Percentiles rank a stretch among this genome's conserved stretches.
These are phyloP conservation scores for Eupithecia exiguata DNA, from an alignment of 2,888 invertebrate species.

Conservation along the genomic window DNA sequence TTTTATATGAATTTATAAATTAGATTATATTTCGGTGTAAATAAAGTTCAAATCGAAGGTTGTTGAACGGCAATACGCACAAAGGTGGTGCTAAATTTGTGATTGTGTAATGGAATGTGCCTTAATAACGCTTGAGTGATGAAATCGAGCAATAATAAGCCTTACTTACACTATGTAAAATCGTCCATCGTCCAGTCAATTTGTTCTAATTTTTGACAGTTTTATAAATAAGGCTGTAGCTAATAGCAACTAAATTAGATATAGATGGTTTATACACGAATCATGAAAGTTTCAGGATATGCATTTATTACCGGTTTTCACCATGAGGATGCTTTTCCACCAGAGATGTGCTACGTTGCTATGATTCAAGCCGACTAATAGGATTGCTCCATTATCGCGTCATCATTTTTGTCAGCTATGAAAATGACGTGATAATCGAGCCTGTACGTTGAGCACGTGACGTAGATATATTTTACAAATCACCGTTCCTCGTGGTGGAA, in stretches of 20 bases:
- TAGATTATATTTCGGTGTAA: not conserved
- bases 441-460: no score
- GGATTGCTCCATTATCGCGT: no score
- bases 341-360: no score
- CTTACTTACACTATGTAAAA: not conserved
- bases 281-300: not conserved
- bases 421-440: no score
- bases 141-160: constrained; percentile 17
- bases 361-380: no score
- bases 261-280: not conserved
- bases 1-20: not conserved
- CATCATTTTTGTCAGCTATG: no score
- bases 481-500: not conserved
- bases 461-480: not conserved
- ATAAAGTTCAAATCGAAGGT: constrained; percentile 24
- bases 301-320: not conserved
- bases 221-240: constrained; percentile 1
- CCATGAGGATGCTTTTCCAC: not conserved
- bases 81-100: constrained; percentile 56
- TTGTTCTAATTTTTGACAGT: not conserved
- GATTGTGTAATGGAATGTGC: constrained; percentile 51
- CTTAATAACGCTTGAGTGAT: constrained; percentile 43
- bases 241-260: constrained; percentile 1
- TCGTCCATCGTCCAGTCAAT: constrained; percentile 8
- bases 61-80: constrained; percentile 46